These are phyloP conservation scores for Drosophila funebris DNA, from an alignment of 1,140 invertebrate genomes.

Conservation along the genomic window DNA sequence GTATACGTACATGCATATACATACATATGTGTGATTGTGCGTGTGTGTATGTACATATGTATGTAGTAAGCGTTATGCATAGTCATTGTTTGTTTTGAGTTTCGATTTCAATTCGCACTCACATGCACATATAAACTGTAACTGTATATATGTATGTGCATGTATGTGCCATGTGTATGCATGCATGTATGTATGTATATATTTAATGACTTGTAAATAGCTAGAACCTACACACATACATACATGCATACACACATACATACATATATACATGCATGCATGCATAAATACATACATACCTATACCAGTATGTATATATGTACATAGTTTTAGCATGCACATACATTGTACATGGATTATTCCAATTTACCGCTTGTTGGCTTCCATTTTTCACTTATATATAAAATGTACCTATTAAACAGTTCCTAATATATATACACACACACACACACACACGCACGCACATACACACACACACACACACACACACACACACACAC, in stretches of 20 bases:
- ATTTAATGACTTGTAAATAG: slow-evolving; percentile 11
- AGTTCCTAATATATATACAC: slow-evolving; percentile 2
- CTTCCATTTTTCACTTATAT: slow-evolving; percentile 20
- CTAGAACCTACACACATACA: background rate
- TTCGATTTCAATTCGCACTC: slow-evolving; percentile 2
- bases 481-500: slow-evolving; percentile 4
- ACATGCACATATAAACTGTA: slow-evolving; percentile 15
- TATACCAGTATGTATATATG: background rate
- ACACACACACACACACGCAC: background rate
- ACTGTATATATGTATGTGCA: background rate
- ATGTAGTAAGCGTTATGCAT: background rate
- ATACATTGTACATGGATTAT: slow-evolving; percentile 10
- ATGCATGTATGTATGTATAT: background rate
- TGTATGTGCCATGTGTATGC: no score
- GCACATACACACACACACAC: background rate
- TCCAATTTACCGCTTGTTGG: slow-evolving; percentile 31
- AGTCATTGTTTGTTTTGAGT: slow-evolving; percentile 13
- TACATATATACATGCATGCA: background rate
- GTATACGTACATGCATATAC: background rate
- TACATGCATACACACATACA: slow-evolving; percentile 17
- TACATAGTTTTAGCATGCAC: background rate
- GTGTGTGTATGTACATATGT: background rate
- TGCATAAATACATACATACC: slow-evolving; percentile 9
- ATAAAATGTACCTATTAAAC: slow-evolving; percentile 1
- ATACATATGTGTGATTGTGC: background rate